Evolutionary conservation across 2,888 invertebrate species (phyloP).

Genomic region (Drosophila neonasuta): DNA sequence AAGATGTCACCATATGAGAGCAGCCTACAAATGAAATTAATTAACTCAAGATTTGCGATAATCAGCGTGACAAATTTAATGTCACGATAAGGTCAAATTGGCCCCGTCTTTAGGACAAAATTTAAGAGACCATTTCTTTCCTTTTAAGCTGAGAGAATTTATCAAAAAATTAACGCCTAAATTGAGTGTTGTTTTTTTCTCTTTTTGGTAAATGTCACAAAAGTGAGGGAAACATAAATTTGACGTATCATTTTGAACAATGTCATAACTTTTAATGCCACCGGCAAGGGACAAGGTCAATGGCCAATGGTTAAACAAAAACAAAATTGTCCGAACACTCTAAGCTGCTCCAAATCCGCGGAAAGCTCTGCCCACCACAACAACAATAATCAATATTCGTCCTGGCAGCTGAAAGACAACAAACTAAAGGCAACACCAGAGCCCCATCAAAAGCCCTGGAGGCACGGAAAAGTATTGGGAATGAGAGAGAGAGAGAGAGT

Average conservation of each 20-base stretch:
- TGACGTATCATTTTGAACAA: conserved; percentile 55
- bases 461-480: conserved; percentile 5
- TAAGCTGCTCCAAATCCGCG: conserved; percentile 68
- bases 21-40: conserved; percentile 42
- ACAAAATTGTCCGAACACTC: conserved; percentile 21
- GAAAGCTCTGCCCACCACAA: conserved; percentile 52
- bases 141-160: conserved; percentile 43
- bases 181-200: conserved; percentile 1
- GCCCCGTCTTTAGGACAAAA: conserved; percentile 2
- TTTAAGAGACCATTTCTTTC: conserved; percentile 11
- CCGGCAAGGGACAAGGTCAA: conserved; percentile 52
- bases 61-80: conserved; percentile 58
- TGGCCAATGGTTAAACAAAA: conserved; percentile 24
- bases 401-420: conserved; percentile 22
- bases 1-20: conserved; percentile 32
- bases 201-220: conserved; percentile 4
- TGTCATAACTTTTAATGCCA: conserved; percentile 46
- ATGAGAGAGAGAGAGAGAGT: background rate
- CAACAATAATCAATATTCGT: conserved; percentile 70
- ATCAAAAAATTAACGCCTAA: conserved; percentile 60
- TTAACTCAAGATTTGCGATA: conserved; percentile 56
- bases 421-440: background rate
- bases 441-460: background rate
- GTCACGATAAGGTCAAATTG: conserved; percentile 23
- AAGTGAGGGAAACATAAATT: conserved; percentile 14